Evolutionary conservation across 1,140 invertebrate genomes (phyloP).

Genomic region (Camponotus vicinus): DNA sequence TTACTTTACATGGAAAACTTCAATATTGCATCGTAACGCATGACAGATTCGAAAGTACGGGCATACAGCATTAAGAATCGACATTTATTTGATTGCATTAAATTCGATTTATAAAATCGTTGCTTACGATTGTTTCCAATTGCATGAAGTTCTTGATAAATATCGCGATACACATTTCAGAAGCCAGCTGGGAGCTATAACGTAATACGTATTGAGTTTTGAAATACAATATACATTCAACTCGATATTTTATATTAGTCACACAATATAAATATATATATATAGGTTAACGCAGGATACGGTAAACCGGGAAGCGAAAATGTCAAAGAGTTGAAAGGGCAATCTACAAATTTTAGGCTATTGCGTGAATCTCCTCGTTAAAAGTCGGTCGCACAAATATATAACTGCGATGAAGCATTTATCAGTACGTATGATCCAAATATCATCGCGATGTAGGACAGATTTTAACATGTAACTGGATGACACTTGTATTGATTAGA

Average conservation of each 20-base stretch:
- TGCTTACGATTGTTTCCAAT: not conserved
- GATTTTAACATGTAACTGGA: slow-evolving; percentile 11
- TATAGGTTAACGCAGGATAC: not conserved
- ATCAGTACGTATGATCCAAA: slow-evolving; percentile 23
- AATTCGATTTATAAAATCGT: slow-evolving; percentile 39
- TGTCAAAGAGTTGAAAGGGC: slow-evolving; percentile 4
- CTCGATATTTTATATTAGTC: not conserved
- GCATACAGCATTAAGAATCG: not conserved
- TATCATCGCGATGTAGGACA: slow-evolving; percentile 4
- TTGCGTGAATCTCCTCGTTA: not conserved
- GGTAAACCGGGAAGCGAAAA: not conserved
- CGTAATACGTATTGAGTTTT: slow-evolving; percentile 7
- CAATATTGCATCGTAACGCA: not conserved
- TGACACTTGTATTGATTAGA: slow-evolving; percentile 7
- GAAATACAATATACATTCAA: slow-evolving; percentile 17
- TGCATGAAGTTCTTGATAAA: slow-evolving; percentile 20
- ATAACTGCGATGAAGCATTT: slow-evolving; percentile 17
- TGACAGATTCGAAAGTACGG: not conserved
- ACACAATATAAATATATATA: not conserved
- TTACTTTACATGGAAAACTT: slow-evolving; percentile 32
- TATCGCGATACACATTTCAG: not conserved
- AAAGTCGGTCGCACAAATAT: slow-evolving; percentile 10
- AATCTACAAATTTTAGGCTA: slow-evolving; percentile 28
- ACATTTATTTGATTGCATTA: slow-evolving; percentile 24
- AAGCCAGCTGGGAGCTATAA: slow-evolving; percentile 22